Base-by-base conservation (phyloP, 2,113 vertebrate genomes). In the Emydocephalus ijimae region DNA sequence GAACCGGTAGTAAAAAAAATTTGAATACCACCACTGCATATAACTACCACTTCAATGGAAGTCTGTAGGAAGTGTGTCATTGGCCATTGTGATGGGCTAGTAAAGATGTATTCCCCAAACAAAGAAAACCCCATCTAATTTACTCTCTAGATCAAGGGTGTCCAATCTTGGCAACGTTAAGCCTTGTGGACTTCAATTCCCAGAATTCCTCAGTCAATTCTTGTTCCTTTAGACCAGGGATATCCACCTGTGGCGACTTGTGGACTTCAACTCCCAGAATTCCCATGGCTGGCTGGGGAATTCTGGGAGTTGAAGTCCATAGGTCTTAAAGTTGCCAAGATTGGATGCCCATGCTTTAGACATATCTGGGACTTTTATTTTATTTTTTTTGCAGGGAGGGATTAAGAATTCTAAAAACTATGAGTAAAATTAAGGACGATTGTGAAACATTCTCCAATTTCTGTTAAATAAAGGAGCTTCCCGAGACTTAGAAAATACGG, bases 381-480 rank as follows among this genome's bases (percentile, higher is more conserved):
- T 3, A 4, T 29, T 50, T 50, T 26, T 3, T 11, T 29, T 1
- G 24, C 21, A 43, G 74, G 74, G 34, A 9, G 7, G 3, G 34
- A 43, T 81, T 21, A 81, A 43, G n/a, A 39, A 74, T 5, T 74
- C n/a, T 34, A 74, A 20, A 74, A 74, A 26, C 7, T 14, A 15
- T 21, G 43, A 29, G 7, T 21, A 29, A 69, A 50, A 29, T 10
- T 12, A 39, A 39, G 50, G 89, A 0, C 52, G 69, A 39, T 11
- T 12, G 21, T 0, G 50, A 48, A 4, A 34, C 61, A 39, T 69
- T 52, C 61, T 34, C 29, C 15, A 26, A 52, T 64, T 21, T 64
- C 21, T 39, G 6, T 26, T 87, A 94, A 94, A 88, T 5, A 59
- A 45, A 21, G 29, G 93, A 21, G 2, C 15, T 93, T 92, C 90